A percentile compares a stretch with the other conserved stretches of the same genome.
Conservation (phyloP, 2,797 vertebrate species). For the Leuciscus waleckii region DNA sequence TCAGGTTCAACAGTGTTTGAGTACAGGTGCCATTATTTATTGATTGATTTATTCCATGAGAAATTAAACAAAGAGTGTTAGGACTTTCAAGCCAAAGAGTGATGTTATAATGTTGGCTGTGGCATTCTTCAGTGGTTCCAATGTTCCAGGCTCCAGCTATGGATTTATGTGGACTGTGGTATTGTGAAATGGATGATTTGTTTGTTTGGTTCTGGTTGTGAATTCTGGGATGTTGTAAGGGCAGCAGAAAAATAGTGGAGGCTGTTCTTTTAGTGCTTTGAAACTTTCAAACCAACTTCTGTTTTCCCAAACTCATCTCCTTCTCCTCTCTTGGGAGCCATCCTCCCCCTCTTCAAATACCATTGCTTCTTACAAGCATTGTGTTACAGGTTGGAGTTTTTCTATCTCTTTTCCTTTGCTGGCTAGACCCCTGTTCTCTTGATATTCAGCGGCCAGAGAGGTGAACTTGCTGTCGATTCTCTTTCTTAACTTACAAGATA, state of each 20-base stretch:
- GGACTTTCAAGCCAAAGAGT: constrained; percentile 36
- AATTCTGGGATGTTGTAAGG: constrained; percentile 17
- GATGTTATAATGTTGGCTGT: constrained; percentile 25
- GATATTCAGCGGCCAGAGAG: constrained; percentile 56
- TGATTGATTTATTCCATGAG: constrained; percentile 35
- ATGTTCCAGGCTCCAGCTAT: background rate
- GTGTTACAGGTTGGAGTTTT: constrained; percentile 56
- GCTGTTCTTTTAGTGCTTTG: constrained; percentile 44
- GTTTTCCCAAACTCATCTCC: constrained; percentile 49
- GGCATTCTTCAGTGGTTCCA: background rate
- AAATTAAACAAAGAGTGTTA: constrained; percentile 34
- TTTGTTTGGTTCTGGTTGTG: constrained; percentile 21
- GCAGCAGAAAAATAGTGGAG: constrained; percentile 28
- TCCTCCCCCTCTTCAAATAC: constrained; percentile 57
- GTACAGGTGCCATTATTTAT: constrained; percentile 43
- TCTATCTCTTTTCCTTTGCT: constrained; percentile 37
- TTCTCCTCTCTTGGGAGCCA: constrained; percentile 56
- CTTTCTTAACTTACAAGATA: constrained; percentile 48
- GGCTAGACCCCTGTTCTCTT: constrained; percentile 44
- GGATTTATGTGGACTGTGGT: constrained; percentile 25
- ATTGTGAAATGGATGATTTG: constrained; percentile 20
- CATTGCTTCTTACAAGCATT: constrained; percentile 22
- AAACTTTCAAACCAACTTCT: constrained; percentile 52
- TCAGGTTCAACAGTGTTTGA: constrained; percentile 5
- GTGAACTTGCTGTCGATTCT: constrained; percentile 55